A percentile compares a stretch with the other conserved stretches of the same genome.
These are phyloP conservation scores for Hoplostethus atlanticus DNA, from an alignment of 2,797 vertebrate genomes.

Conservation along the genomic window DNA sequence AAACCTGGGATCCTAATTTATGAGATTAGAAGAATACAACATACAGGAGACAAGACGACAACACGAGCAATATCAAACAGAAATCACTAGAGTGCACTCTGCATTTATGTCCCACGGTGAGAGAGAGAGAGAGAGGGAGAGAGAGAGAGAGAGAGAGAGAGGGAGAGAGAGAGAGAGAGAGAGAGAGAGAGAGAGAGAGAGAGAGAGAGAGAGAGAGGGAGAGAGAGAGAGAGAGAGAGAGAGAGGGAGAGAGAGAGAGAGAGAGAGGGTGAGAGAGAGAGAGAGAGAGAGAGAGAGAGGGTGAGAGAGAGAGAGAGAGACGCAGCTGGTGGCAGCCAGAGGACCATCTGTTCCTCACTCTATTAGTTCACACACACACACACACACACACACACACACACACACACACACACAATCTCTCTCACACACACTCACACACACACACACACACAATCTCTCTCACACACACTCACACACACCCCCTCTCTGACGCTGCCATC, in stretches of 20 bases:
- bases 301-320: conserved; percentile 59
- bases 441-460: conserved; percentile 6
- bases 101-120: conserved; percentile 7
- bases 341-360: conserved; percentile 89
- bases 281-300: conserved; percentile 25
- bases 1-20: conserved; percentile 19
- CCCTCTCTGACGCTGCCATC: conserved; percentile 30
- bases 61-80: conserved; percentile 30
- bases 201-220: conserved; percentile 30
- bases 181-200: conserved; percentile 19
- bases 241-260: conserved; percentile 17
- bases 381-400: conserved; percentile 16
- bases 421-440: conserved; percentile 22
- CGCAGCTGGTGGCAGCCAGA: conserved; percentile 92
- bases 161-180: conserved; percentile 22
- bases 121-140: conserved; percentile 13
- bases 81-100: conserved; percentile 52
- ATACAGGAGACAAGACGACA: conserved; percentile 7
- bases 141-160: conserved; percentile 10
- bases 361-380: conserved; percentile 71
- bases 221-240: conserved; percentile 60
- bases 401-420: conserved; percentile 10
- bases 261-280: conserved; percentile 19
- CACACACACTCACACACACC: conserved; percentile 18
- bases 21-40: not conserved